A percentile compares a stretch with the other conserved stretches of the same genome.
Evolutionary conservation across 92 coral and sea anemone genomes (phyloP).

Genomic region (Palythoa heliodiscus): DNA sequence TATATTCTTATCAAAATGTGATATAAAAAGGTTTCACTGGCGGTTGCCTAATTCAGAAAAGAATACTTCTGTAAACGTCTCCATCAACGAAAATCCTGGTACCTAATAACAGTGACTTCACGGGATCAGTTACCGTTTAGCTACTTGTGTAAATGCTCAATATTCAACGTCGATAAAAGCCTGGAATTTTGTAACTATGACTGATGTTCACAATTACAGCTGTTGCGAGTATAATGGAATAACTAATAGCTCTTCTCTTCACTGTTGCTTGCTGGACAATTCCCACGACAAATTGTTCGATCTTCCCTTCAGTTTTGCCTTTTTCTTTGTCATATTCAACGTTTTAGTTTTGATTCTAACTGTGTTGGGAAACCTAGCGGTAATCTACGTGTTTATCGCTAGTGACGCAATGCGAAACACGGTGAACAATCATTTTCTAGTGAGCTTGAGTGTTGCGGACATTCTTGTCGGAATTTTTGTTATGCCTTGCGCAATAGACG

Average conservation of each 20-base stretch:
- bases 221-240: background rate
- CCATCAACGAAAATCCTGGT: no score
- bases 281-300: conserved; percentile 53
- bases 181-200: no score
- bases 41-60: no score
- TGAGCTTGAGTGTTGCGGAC: conserved; percentile 72
- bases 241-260: background rate
- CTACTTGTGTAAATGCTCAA: no score
- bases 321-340: conserved; percentile 51
- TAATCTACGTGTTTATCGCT: conserved; percentile 59
- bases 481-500: conserved; percentile 74
- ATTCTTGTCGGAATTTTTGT: conserved; percentile 74
- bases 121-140: no score
- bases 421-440: conserved; percentile 60
- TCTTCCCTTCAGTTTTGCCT: conserved; percentile 53
- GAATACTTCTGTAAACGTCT: no score
- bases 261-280: background rate
- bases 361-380: conserved; percentile 62
- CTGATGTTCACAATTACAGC: background rate
- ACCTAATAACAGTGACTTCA: no score
- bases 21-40: no score
- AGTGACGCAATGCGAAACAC: conserved; percentile 51
- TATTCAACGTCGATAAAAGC: no score
- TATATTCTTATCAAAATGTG: no score
- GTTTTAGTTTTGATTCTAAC: conserved; percentile 48